Evolutionary conservation across 2,797 vertebrate species (phyloP).

Genomic region (Meriones psammophilus): DNA sequence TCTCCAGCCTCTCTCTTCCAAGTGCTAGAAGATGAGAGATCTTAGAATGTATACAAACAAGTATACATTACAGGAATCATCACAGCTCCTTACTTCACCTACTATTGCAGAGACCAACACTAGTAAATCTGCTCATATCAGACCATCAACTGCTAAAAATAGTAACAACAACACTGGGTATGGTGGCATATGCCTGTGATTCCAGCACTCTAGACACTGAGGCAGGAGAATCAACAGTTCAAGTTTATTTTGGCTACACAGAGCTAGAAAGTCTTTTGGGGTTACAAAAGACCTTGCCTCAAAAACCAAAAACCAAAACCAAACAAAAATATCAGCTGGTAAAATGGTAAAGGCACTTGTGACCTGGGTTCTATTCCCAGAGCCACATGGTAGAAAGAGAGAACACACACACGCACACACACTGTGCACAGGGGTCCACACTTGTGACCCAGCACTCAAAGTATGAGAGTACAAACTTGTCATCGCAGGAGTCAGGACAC

Average conservation of each 20-base stretch:
- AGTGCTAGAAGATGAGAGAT: neutral
- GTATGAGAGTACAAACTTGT: neutral
- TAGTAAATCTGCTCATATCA: conserved; percentile 16
- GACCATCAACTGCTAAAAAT: neutral
- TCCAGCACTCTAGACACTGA: neutral
- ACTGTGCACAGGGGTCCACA: neutral
- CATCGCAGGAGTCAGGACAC: neutral
- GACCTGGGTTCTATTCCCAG: neutral
- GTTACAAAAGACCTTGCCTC: neutral
- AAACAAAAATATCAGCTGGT: neutral
- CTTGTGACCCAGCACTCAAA: neutral
- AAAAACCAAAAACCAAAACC: neutral
- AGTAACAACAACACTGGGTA: neutral
- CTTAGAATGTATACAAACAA: neutral
- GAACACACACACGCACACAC: neutral
- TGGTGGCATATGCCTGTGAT: neutral
- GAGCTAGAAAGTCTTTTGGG: neutral
- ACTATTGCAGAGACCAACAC: neutral
- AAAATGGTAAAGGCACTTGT: neutral
- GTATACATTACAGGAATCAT: neutral
- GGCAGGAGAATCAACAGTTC: neutral
- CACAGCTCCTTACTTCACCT: neutral
- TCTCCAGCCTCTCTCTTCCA: neutral
- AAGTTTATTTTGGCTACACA: neutral
- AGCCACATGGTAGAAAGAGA: neutral